Evolutionary conservation across 2,888 invertebrate genomes (phyloP).

Genomic region (Spisula subtruncata): DNA sequence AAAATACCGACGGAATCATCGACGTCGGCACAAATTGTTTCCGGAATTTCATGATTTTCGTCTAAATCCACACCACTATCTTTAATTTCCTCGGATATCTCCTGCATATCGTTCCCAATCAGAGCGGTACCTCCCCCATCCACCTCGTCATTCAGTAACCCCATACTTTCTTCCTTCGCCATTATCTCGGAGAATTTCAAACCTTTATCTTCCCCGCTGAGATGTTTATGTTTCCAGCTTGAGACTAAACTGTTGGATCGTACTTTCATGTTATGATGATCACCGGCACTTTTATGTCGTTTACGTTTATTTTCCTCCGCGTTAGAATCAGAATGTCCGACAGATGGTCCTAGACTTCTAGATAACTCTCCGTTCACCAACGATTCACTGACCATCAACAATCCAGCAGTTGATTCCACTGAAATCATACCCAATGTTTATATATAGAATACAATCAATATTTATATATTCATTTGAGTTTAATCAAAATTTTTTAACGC

Average conservation of each 20-base stretch:
- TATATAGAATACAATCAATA: too few species aligned
- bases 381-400: conserved; percentile 88
- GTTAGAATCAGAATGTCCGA: conserved; percentile 66
- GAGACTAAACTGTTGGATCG: conserved; percentile 82
- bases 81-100: conserved; percentile 72
- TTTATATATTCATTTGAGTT: too few species aligned
- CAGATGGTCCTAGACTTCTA: conserved; percentile 65
- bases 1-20: conserved; percentile 14
- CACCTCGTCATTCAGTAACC: neutral
- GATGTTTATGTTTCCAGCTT: conserved; percentile 75
- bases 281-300: conserved; percentile 86
- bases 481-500: too few species aligned
- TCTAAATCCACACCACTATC: conserved; percentile 81
- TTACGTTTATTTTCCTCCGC: conserved; percentile 75
- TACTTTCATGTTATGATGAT: conserved; percentile 72
- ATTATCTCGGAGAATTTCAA: conserved; percentile 73
- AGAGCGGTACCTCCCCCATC: neutral
- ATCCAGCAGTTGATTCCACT: conserved; percentile 89
- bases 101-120: conserved; percentile 56
- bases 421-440: conserved; percentile 69
- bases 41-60: conserved; percentile 61
- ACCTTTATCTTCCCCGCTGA: conserved; percentile 68
- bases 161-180: conserved; percentile 56
- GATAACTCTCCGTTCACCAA: conserved; percentile 73
- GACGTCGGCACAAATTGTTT: conserved; percentile 35